A percentile compares a stretch with the other conserved stretches of the same genome.
Conservation (phyloP, 2,888 invertebrate species). For the Lamproptera curius region DNA sequence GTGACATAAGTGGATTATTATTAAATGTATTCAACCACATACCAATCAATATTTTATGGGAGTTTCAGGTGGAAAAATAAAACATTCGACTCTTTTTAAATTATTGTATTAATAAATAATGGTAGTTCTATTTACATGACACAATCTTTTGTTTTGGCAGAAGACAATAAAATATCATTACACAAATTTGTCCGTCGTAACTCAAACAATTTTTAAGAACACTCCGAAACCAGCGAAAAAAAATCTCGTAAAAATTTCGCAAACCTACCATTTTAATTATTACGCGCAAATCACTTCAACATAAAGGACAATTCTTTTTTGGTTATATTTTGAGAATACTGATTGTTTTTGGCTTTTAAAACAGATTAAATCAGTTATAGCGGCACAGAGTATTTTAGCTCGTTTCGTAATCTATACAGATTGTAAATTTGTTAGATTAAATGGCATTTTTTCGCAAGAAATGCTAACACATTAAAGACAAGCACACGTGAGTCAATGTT, state of each 20-base stretch:
- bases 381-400: constrained; percentile 3
- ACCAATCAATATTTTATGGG: no score
- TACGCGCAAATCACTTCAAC: constrained; percentile 35
- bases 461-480: constrained; percentile 49
- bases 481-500: constrained; percentile 60
- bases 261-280: constrained; percentile 33
- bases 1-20: no score
- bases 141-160: constrained; percentile 78
- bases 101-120: constrained; percentile 79
- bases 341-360: constrained; percentile 19
- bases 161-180: constrained; percentile 76
- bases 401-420: not conserved
- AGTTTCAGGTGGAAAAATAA: constrained; percentile 37
- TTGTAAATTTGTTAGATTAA: constrained; percentile 4
- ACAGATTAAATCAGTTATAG: constrained; percentile 10
- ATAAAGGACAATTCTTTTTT: constrained; percentile 55
- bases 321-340: constrained; percentile 36
- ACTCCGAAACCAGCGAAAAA: constrained; percentile 26
- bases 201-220: constrained; percentile 40
- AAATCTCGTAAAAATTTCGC: constrained; percentile 38
- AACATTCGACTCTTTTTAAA: constrained; percentile 59
- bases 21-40: no score
- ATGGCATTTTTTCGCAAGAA: constrained; percentile 23
- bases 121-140: constrained; percentile 79
- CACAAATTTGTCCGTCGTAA: constrained; percentile 56